Conservation (phyloP, 2,888 invertebrate species). For the Eupithecia exiguata region DNA sequence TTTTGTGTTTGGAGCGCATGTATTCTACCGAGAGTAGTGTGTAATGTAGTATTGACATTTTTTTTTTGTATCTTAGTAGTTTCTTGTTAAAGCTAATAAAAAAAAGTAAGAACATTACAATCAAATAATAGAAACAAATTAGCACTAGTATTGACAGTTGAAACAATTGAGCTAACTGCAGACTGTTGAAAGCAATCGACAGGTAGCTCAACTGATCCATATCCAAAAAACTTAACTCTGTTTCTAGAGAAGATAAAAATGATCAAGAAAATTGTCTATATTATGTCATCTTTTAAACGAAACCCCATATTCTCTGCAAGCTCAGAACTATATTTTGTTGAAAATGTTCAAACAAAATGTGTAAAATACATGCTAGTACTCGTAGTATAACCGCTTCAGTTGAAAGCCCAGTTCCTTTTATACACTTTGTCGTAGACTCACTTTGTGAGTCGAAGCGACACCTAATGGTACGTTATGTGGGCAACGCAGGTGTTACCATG, state of each 20-base stretch:
- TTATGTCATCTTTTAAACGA: background rate
- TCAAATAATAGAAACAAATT: no score
- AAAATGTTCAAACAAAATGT: slow-evolving; percentile 8
- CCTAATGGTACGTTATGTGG: slow-evolving; percentile 70
- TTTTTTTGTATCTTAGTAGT: background rate
- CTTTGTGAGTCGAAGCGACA: slow-evolving; percentile 58
- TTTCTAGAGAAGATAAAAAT: background rate
- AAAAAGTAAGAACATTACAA: background rate
- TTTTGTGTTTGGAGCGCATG: slow-evolving; percentile 12
- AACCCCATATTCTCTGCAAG: background rate
- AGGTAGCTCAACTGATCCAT: no score
- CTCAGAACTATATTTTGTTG: slow-evolving; percentile 8
- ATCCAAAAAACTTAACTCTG: no score
- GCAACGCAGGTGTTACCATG: slow-evolving; percentile 67
- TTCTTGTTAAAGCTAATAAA: background rate
- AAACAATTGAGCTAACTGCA: no score
- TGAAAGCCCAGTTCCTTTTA: slow-evolving; percentile 34
- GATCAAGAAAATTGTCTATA: background rate
- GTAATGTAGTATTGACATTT: background rate
- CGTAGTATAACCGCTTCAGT: slow-evolving; percentile 15
- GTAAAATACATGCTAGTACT: slow-evolving; percentile 10
- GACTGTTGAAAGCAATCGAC: no score
- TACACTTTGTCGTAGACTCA: slow-evolving; percentile 48
- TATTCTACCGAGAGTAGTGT: background rate
- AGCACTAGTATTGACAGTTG: no score